Evolutionary conservation across 92 coral and sea anemone species (phyloP), one percentile per base, ranked within the genome.

Genomic region (Zoanthus sociatus): DNA sequence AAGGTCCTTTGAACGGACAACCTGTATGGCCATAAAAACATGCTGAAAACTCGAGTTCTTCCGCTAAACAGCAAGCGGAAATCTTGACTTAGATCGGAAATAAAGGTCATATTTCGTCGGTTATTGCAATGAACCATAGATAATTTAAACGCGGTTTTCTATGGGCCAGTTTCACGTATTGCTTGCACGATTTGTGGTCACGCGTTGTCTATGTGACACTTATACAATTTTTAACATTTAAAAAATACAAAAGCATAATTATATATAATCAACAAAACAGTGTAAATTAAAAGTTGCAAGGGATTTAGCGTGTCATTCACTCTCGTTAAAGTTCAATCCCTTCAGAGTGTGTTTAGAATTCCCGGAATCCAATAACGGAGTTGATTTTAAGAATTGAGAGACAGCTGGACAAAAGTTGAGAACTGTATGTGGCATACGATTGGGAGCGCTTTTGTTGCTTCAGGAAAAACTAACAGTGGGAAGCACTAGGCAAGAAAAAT

Each of bases 401-500:
- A 10, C 85, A 81, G 63, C 69, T 79, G 79, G 82, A 78, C 63
- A 31, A 66, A 46, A 48, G 81, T 63, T 42, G 18, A 69, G 50
- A 86, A 50, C 92, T 45, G 82, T 83, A 74, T 90, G 93, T 64
- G 93, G 91, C 86, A 73, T 61, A 20, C 86, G 87, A 87, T 75
- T 88, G 71, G 75, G 32, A 78, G 93, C 12, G 88, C 95, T 90
- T 87, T 92, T 92, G 95, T 92, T 91, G 81, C 86, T 90, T 66
- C 89, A 87, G 92, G 90, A 89, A 90, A 89, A 78, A 87, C 84
- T 69, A 90, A 78, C 91, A 90, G 93, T 90, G 33, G 95, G 95
- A 83, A 71, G 51, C 83, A 71, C 83, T 79, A 89, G 67, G 85
- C 77, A 86, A 89, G 82, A 33, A 73, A 45, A 77, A 86, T 89